Conservation (phyloP, 1,140 invertebrate species). For the Musca vetustissima region DNA sequence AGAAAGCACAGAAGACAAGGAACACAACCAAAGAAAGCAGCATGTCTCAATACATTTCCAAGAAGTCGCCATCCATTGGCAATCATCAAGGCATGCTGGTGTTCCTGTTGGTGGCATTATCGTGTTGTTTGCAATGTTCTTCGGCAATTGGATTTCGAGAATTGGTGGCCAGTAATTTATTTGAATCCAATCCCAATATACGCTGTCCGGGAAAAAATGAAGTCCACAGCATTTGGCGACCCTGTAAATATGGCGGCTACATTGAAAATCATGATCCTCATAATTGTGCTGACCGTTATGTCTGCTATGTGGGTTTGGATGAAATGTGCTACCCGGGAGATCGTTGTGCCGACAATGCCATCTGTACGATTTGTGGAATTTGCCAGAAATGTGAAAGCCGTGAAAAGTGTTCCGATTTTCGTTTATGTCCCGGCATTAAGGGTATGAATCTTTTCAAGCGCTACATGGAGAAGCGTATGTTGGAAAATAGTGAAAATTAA, state of each 20-base stretch:
- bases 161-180: neutral
- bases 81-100: too few relatives aligned
- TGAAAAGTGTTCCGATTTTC: constrained; percentile 1
- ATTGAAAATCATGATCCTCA: constrained; percentile 9
- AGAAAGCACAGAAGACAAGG: too few relatives aligned
- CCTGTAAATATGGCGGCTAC: constrained; percentile 11
- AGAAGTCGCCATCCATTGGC: too few relatives aligned
- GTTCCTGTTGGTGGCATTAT: neutral
- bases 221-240: neutral
- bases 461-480: too few relatives aligned
- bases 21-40: too few relatives aligned
- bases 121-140: neutral
- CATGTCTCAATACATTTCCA: too few relatives aligned
- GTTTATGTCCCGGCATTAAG: neutral
- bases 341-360: constrained; percentile 4
- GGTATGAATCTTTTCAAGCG: too few relatives aligned
- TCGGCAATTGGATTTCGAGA: neutral
- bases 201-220: constrained; percentile 11
- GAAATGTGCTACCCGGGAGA: neutral
- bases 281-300: constrained; percentile 17
- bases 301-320: constrained; percentile 15
- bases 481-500: too few relatives aligned
- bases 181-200: neutral
- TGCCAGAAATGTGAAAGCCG: constrained; percentile 8
- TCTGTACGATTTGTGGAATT: constrained; percentile 2